A percentile compares a stretch with the other conserved stretches of the same genome.
These are phyloP conservation scores for Uria lomvia DNA, from an alignment of 2,113 vertebrate species.

Conservation along the genomic window DNA sequence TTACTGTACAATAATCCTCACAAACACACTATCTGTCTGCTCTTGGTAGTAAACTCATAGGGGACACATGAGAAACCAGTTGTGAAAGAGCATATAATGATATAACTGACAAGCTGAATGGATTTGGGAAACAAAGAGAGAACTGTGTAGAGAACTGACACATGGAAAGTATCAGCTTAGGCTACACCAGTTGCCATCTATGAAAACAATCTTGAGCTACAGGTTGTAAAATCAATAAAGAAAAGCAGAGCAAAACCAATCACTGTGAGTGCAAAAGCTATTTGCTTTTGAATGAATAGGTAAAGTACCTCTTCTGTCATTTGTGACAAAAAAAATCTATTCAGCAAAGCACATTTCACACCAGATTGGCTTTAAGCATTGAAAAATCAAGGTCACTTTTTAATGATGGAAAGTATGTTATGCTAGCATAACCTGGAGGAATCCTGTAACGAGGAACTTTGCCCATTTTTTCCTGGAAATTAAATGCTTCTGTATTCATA, in stretches of 20 bases:
- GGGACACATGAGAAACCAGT: not conserved
- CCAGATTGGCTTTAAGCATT: not conserved
- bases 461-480: not conserved
- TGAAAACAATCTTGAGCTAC: not conserved
- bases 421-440: not conserved
- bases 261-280: not conserved
- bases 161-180: not conserved
- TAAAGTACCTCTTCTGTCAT: not conserved
- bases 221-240: conserved; percentile 5
- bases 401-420: not conserved
- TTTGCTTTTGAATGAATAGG: not conserved
- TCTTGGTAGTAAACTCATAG: not conserved
- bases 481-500: not conserved
- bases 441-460: not conserved
- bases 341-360: not conserved
- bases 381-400: not conserved
- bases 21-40: not conserved
- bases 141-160: not conserved
- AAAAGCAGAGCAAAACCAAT: not conserved
- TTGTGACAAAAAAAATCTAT: not conserved
- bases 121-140: not conserved
- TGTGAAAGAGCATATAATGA: not conserved
- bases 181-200: not conserved
- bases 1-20: not conserved
- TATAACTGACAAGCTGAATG: not conserved